Evolutionary conservation across 2,113 vertebrate genomes (phyloP), one percentile per base, ranked within the genome.

Genomic region (Etheostoma cragini): DNA sequence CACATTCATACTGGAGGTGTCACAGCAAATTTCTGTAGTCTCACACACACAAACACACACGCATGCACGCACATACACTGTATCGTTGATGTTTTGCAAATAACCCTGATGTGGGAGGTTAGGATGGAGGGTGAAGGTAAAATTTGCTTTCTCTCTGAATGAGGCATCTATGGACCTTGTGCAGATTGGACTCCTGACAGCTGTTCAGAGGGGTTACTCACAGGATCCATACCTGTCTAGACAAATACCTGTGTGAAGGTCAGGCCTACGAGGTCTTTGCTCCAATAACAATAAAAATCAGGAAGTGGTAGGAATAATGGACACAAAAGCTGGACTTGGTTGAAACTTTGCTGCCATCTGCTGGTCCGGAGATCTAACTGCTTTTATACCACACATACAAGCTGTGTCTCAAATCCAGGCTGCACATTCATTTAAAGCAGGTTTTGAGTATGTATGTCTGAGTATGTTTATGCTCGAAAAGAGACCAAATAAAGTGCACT

Each of bases 311-410:
- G n/a, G 24, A 19, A 35, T 65, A 33, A 52, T 49, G 8, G 46
- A 71, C 67, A 50, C 22, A 8, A 22, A 38, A 2, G 5, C 22
- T n/a, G 67, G 19, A 24, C 12, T 74, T 87, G n/a, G 57, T 47
- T 86, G 65, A 61, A 7, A 42, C 42, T 54, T 68, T 94, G 86
- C 87, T 92, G 91, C 91, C 89, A 89, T 83, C 93, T 92, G 77
- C 21, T 93, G 94, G 78, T 22, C 6, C 2, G 21, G 0, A 6
- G 11, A 26, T 10, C 1, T 15, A 86, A 88, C 54, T 75, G 53
- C 24, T 62, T 46, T 16, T 46, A 42, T 24, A 14, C 7, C 21
- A 17, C 16, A 65, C 22, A 53, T 45, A 52, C n/a, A 17, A 1
- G 33, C 42, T 35, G 50, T 4, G 5, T n/a, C 19, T 17, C 4